phyloP scores from a whole-genome alignment of 2,113 vertebrate species.

The Heterochromis multidens region DNA sequence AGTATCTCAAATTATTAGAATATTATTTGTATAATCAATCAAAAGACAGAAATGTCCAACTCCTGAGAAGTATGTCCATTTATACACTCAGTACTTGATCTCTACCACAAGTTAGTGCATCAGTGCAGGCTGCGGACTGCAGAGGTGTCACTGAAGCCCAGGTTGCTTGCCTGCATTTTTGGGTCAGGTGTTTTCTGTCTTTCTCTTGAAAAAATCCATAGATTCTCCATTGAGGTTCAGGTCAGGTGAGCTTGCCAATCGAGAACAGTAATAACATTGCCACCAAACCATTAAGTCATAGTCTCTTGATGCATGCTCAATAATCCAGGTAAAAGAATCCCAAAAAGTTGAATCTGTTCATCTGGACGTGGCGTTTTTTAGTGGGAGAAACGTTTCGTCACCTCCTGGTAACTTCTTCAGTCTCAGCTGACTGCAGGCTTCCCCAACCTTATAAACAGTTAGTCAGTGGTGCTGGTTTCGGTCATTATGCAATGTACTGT shows the following conservation, averaged over 20 bases:
- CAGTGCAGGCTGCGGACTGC: not conserved
- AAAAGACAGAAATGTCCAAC: not conserved
- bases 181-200: not conserved
- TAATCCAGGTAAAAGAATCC: too few species aligned
- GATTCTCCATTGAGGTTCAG: not conserved
- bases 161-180: not conserved
- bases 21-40: not conserved
- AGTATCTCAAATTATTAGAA: not conserved
- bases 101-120: not conserved
- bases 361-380: too few species aligned
- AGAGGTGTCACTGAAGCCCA: not conserved
- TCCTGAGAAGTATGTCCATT: not conserved
- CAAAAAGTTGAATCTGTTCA: too few species aligned
- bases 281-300: too few species aligned
- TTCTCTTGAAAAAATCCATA: not conserved
- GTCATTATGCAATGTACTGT: too few species aligned
- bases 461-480: too few species aligned
- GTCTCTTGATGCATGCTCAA: too few species aligned
- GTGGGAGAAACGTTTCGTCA: too few species aligned
- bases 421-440: too few species aligned
- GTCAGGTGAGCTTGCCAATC: not conserved
- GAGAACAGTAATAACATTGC: not conserved
- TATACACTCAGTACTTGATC: not conserved
- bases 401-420: too few species aligned
- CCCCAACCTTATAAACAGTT: too few species aligned